These are phyloP conservation scores for Meloidogyne floridensis DNA, from an alignment of 1,140 invertebrate genomes.

Conservation along the genomic window DNA sequence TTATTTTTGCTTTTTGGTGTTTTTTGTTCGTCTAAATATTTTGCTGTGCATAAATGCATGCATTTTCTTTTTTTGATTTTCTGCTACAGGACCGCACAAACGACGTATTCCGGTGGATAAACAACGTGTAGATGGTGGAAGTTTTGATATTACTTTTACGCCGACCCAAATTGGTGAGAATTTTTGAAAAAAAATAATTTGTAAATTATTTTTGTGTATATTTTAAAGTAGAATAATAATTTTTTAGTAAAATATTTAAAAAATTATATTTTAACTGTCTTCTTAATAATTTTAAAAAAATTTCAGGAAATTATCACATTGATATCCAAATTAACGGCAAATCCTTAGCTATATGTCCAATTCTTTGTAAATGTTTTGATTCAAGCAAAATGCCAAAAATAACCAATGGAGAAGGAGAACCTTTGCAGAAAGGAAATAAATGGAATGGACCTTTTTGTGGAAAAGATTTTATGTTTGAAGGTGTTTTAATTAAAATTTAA, in stretches of 20 bases:
- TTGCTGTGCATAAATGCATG: conserved; percentile 1
- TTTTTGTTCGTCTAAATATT: background rate
- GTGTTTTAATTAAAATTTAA: conserved; percentile 13
- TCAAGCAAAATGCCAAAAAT: background rate
- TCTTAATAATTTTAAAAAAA: no score
- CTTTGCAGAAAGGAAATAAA: background rate
- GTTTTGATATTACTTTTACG: conserved; percentile 44
- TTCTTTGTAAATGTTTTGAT: conserved; percentile 39
- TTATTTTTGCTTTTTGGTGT: conserved; percentile 11
- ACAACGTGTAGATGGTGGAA: conserved; percentile 16
- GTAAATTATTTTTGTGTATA: conserved; percentile 22
- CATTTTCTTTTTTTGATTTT: conserved; percentile 33
- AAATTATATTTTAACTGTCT: no score
- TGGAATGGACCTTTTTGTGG: conserved; percentile 27
- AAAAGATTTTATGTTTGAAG: conserved; percentile 32
- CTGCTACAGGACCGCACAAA: conserved; percentile 29
- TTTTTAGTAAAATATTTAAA: no score
- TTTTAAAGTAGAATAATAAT: no score
- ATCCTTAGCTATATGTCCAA: conserved; percentile 43
- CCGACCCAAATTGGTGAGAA: conserved; percentile 38
- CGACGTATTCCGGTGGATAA: conserved; percentile 26
- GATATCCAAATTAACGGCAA: conserved; percentile 57
- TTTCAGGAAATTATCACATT: conserved; percentile 55
- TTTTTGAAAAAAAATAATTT: conserved; percentile 53
- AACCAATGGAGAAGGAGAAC: conserved; percentile 2